phyloP scores from a whole-genome alignment of 2,797 vertebrate species.

The Intellagama lesueurii region DNA sequence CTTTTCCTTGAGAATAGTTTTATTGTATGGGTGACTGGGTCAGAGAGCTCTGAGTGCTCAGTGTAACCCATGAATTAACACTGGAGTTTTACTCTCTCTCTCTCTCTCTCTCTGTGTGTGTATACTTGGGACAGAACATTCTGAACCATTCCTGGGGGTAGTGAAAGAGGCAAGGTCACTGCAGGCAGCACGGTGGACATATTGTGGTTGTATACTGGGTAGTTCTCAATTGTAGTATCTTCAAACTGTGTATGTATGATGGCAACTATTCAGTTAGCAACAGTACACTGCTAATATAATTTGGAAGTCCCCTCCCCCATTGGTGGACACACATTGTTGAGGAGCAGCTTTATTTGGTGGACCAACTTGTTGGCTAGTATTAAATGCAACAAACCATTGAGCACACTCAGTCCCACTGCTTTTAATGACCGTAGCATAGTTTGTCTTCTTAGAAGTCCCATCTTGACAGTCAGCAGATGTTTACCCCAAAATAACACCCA shows the following conservation, averaged over 20 bases:
- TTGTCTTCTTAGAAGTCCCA: not conserved
- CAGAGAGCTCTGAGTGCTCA: constrained; percentile 48
- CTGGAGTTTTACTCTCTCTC: constrained; percentile 62
- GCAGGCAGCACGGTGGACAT: not conserved
- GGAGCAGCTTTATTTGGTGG: not conserved
- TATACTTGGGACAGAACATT: not conserved
- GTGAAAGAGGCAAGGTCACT: too few species aligned
- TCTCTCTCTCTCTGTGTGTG: constrained; percentile 46
- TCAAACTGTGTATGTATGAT: not conserved
- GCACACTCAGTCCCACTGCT: not conserved
- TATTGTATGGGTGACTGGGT: constrained; percentile 35
- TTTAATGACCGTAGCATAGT: not conserved
- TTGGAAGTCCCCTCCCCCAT: not conserved
- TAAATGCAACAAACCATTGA: not conserved
- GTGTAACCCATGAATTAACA: constrained; percentile 64
- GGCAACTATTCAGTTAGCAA: not conserved
- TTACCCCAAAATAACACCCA: too few species aligned
- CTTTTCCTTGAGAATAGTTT: constrained; percentile 5
- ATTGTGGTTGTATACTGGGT: not conserved
- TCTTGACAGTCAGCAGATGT: not conserved
- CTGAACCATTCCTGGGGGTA: not conserved
- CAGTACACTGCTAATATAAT: not conserved
- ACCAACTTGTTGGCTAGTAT: too few species aligned
- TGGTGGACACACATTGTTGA: not conserved
- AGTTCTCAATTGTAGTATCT: not conserved